Evolutionary conservation across 2,113 vertebrate genomes (phyloP), one percentile per base, ranked within the genome.

Genomic region (Macroglossus sobrinus): DNA sequence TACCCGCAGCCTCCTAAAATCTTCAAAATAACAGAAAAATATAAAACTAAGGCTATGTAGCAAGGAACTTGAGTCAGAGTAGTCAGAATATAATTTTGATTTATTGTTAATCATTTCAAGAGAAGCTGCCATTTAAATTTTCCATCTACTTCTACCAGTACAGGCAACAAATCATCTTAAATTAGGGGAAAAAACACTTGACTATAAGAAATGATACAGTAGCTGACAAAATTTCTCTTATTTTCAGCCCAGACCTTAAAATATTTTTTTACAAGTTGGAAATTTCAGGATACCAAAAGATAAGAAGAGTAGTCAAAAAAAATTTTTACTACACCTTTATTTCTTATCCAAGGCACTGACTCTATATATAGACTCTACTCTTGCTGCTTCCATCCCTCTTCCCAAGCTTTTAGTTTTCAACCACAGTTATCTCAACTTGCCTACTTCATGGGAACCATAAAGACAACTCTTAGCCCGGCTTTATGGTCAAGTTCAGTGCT

Each of bases 71-170:
- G 43, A 74, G 59, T 85, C 28, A 79, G 18, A 93, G 64, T 16
- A 84, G 10, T 95, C 50, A 75, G 55, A 84, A 76, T 75, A 75
- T 24, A 76, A 93, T 89, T 96, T 76, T 66, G 30, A 82, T 72
- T 35, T 87, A 50, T 66, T 95, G 5, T 63, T 89, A 72, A 35
- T 90, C 16, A 66, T 89, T 80, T 91, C 18, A 71, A 92, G 22
- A 64, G 16, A 74, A 4, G 1, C 0, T 78, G 5, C 35, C 66
- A 64, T 33, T 45, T 93, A 21, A 85, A 92, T 33, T 14, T 53
- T 71, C 38, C 45, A 57, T 11, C 4, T 89, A 55, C 38, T 93
- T 87, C 33, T 50, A 76, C 21, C 22, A 84, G 1, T 24, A 0
- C 30, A 92, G 53, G 53, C 47, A 88, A 84, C 2, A 92, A 40